Evolutionary conservation across 2,797 vertebrate genomes (phyloP), one percentile per base, ranked within the genome.

Genomic region (Sarcophilus harrisii): DNA sequence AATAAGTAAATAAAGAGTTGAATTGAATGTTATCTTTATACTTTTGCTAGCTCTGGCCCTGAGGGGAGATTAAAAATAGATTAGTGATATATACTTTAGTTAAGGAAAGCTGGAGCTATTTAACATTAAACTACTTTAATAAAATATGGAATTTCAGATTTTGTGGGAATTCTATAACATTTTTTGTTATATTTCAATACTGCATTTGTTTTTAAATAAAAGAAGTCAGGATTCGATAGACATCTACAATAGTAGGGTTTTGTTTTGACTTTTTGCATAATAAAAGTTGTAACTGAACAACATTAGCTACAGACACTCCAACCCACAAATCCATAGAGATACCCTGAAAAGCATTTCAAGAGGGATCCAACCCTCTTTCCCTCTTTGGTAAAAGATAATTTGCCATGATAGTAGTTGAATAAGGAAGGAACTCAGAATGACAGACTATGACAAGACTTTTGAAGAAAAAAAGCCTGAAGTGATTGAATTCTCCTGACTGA

Each of bases 241-340:
- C 66, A 92, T 60, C 60, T 87, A 93, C 57, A 58, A 96, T 60
- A 96, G 94, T 66, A 92, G 91, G 95, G 96, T 93, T 97, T 95
- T 95, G 96, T 95, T 95, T 49, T 93, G 93, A 32, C 0, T 91
- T 96, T 97, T 97, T 97, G 96, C 97, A 97, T 97, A 90, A 96
- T 96, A 97, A 97, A 97, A 96, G 96, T 98, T 30, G 96, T 97
- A 94, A 96, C 95, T 94, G 95, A 97, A 96, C 96, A 94, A 96
- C 96, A 90, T 96, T 92, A 81, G 60, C 93, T 45, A 57, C 92
- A 95, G 96, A 92, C 87, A 92, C 92, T 73, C 94, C 93, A 96
- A 89, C 91, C 94, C 94, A 81, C 92, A 96, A 95, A 94, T 95
- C 96, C 90, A 32, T 59, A 58, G 94, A 96, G 96, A 92, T 95